These are phyloP conservation scores for Drosophila bifasciata DNA, from an alignment of 1,140 invertebrate species.

Conservation along the genomic window DNA sequence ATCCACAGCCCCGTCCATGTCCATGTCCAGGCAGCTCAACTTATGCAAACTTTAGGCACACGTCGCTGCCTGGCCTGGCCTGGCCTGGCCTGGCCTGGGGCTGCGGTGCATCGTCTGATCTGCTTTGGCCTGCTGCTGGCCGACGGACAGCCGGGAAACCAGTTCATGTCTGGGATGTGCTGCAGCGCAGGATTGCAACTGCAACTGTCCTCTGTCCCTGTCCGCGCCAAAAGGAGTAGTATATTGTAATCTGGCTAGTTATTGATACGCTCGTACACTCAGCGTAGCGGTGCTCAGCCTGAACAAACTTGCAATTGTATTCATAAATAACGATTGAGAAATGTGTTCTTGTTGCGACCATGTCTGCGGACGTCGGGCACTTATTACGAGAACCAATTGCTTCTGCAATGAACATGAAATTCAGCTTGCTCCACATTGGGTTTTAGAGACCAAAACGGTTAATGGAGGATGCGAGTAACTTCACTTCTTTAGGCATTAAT, in stretches of 20 bases:
- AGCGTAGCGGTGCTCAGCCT: constrained; percentile 41
- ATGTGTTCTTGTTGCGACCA: constrained; percentile 52
- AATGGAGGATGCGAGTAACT: constrained; percentile 22
- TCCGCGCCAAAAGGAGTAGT: neutral
- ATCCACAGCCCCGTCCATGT: neutral
- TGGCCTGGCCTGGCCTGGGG: constrained; percentile 30
- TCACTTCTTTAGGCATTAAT: neutral
- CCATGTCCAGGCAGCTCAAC: constrained; percentile 36
- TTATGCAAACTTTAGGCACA: constrained; percentile 72
- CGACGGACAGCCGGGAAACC: constrained; percentile 30
- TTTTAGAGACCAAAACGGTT: constrained; percentile 55
- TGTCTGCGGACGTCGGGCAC: constrained; percentile 57
- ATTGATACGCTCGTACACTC: constrained; percentile 53
- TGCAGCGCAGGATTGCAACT: neutral
- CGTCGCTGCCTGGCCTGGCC: constrained; percentile 43
- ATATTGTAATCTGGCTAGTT: constrained; percentile 34
- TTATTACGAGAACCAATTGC: constrained; percentile 73
- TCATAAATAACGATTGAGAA: constrained; percentile 80
- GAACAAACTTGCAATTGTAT: constrained; percentile 73
- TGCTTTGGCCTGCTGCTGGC: constrained; percentile 24
- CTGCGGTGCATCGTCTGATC: constrained; percentile 42
- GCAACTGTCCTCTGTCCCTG: constrained; percentile 1
- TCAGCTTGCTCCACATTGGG: constrained; percentile 47
- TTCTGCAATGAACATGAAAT: constrained; percentile 75
- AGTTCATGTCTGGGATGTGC: constrained; percentile 42